These are phyloP conservation scores for Meteorus sp. DNA, from an alignment of 1,140 invertebrate species.

Conservation along the genomic window DNA sequence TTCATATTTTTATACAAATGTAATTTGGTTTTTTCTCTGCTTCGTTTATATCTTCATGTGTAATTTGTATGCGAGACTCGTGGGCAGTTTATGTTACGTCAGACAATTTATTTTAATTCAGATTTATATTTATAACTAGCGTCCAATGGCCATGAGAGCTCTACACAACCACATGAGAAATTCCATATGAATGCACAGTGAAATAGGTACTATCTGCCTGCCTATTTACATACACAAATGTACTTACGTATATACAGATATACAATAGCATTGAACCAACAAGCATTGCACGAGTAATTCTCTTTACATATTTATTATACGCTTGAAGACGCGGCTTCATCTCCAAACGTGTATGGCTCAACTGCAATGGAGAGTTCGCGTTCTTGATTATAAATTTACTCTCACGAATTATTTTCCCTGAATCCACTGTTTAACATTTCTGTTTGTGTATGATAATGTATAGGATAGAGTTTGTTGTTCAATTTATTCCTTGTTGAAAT, in stretches of 20 bases:
- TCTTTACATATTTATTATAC: conserved; percentile 39
- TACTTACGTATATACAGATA: too few species aligned
- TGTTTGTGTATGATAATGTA: too few species aligned
- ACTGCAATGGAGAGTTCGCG: too few species aligned
- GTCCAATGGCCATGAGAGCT: not conserved
- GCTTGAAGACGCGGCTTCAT: conserved; percentile 13
- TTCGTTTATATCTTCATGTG: not conserved
- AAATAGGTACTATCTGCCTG: conserved; percentile 22
- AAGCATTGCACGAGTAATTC: conserved; percentile 26
- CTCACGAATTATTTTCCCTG: too few species aligned
- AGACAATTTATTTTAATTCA: conserved; percentile 9
- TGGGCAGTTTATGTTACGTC: not conserved
- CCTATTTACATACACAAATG: conserved; percentile 25
- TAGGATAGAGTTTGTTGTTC: too few species aligned
- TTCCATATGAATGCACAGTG: conserved; percentile 8
- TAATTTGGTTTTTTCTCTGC: too few species aligned
- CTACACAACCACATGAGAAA: not conserved
- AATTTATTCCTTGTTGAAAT: too few species aligned
- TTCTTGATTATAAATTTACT: too few species aligned
- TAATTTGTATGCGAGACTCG: not conserved
- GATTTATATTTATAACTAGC: conserved; percentile 16
- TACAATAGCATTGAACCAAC: too few species aligned
- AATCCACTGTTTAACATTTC: too few species aligned
- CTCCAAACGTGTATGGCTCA: not conserved
- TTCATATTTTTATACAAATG: too few species aligned